Percentiles rank a stretch among this genome's conserved stretches.
Conservation (phyloP, 1,140 invertebrate species). For the Drosophila yakuba region DNA sequence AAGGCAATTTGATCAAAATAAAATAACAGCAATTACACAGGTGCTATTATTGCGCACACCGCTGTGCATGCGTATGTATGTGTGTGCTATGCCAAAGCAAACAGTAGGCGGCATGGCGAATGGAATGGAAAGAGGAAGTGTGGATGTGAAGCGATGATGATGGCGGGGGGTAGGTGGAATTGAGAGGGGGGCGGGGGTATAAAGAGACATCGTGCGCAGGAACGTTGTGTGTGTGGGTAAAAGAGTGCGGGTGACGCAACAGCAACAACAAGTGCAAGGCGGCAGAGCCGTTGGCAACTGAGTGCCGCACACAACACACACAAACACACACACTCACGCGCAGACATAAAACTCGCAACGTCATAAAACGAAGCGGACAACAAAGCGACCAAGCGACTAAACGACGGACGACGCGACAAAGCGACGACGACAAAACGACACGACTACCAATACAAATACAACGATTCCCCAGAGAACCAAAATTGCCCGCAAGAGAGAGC, state of each 20-base stretch:
- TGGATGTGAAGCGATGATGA: not conserved
- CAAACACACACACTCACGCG: conserved; percentile 17
- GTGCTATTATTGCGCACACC: conserved; percentile 14
- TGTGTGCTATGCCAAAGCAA: conserved; percentile 42
- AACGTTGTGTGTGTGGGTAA: conserved; percentile 38
- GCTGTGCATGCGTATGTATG: conserved; percentile 3
- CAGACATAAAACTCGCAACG: conserved; percentile 79
- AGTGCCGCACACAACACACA: conserved; percentile 44
- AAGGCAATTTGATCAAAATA: not conserved
- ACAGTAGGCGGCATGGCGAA: conserved; percentile 54
- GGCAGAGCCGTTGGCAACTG: conserved; percentile 76
- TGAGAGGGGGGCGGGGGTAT: not conserved
- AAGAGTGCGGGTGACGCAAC: conserved; percentile 76
- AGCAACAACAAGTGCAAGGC: conserved; percentile 79
- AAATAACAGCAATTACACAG: not conserved
- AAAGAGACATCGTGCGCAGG: conserved; percentile 51
- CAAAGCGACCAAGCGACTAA: conserved; percentile 59
- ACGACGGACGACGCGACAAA: conserved; percentile 25
- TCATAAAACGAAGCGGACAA: conserved; percentile 73
- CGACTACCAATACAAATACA: conserved; percentile 33
- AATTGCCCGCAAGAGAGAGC: not conserved
- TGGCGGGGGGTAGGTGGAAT: not conserved
- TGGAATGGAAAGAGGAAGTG: conserved; percentile 28
- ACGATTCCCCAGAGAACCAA: conserved; percentile 53
- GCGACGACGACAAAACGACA: conserved; percentile 25